Conservation (phyloP, 2,797 vertebrate species). For the Arremon aurantiirostris region DNA sequence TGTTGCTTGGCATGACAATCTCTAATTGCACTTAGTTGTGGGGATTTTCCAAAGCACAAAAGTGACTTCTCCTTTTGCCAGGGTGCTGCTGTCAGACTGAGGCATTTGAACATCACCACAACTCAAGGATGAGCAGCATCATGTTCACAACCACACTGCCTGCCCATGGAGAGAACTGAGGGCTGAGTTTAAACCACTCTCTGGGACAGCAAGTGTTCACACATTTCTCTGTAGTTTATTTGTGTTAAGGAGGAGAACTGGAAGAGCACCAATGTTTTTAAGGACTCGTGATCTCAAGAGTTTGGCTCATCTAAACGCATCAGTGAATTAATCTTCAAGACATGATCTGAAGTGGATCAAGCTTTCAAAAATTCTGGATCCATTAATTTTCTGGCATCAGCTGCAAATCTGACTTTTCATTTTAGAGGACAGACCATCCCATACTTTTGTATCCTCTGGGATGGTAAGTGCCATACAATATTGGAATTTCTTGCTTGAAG, state of each 20-base stretch:
- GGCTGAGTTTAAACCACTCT: neutral
- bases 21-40: neutral
- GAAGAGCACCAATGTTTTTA: neutral
- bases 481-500: neutral
- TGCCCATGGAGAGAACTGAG: neutral
- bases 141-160: neutral
- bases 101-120: neutral
- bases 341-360: neutral
- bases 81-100: neutral
- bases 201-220: neutral
- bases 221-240: neutral
- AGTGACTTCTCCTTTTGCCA: slow-evolving; percentile 22
- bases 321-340: neutral
- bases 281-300: neutral
- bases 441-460: neutral
- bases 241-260: neutral
- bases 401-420: neutral
- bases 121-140: neutral
- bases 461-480: neutral
- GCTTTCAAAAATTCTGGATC: neutral
- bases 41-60: slow-evolving; percentile 53
- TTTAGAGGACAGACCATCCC: neutral
- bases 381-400: neutral
- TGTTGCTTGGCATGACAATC: neutral
- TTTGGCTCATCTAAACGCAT: neutral